Evolutionary conservation across 2,888 invertebrate genomes (phyloP), one percentile per base, ranked within the genome.

Genomic region (Epinotia nisella): DNA sequence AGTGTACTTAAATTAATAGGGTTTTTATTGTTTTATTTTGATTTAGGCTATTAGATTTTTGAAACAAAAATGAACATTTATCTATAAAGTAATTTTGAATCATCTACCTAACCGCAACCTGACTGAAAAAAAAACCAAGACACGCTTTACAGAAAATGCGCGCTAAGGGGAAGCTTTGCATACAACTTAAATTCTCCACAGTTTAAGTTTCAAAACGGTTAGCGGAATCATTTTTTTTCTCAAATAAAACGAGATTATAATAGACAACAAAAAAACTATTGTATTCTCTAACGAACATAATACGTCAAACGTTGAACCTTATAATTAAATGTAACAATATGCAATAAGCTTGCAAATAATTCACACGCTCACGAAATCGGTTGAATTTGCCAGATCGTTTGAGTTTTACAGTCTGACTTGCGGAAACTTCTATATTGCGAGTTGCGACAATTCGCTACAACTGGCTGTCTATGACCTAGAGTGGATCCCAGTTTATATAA

Each of bases 341-440:
- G 4, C 49, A 71, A 59, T 71, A 65, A 58, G 59, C 19, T 65
- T 35, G 17, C 15, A 35, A 58, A 65, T 58, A 24, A 59, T 66
- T 67, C 53, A 66, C 45, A 55, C 53, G 24, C 19, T 29, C 39
- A 29, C 24, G 41, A 29, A 59, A 71, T 17, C 53, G 53, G 59
- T 71, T 21, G 13, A 66, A 71, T 71, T 71, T 60, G 53, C 66
- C 53, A 55, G 35, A 41, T 67, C 66, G 66, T 56, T 67, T 55
- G 13, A 67, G 13, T 55, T 71, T 60, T 24, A 65, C 59, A 55
- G 7, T 45, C 61, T 1, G 55, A 61, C 45, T 71, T 61, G 49
- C 41, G 59, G 19, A 39, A 66, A 66, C 71, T 70, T 71, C 53
- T 66, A 59, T 65, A 66, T 71, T 71, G 66, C 71, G 61, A 49